Conservation (phyloP, 30 jellyfish, hydroid and myxozoan species). For the Morbakka virulenta region DNA sequence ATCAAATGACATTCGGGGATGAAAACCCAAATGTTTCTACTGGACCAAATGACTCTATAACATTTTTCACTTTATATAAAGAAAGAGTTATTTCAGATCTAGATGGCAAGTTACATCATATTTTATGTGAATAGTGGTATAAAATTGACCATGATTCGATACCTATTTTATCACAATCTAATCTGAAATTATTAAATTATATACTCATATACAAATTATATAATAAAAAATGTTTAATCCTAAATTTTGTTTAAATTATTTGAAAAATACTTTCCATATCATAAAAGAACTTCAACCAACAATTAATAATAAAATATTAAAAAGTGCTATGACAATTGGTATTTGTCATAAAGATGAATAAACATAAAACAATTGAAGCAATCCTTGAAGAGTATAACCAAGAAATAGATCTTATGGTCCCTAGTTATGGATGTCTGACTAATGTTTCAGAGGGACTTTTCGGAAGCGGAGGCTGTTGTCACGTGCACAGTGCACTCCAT, state of each 20-base stretch:
- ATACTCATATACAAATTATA: no score
- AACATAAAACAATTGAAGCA: not conserved
- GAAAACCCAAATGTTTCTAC: constrained; percentile 13
- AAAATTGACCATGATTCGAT: not conserved
- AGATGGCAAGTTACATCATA: constrained; percentile 5
- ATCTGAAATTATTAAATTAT: no score
- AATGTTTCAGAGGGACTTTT: not conserved
- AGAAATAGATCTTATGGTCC: not conserved
- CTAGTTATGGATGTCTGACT: not conserved
- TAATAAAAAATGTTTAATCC: no score
- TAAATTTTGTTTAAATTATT: no score
- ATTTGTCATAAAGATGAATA: no score
- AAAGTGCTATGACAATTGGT: not conserved
- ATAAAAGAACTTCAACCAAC: not conserved
- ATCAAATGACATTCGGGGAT: constrained; percentile 51
- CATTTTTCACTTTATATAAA: no score
- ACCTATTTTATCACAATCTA: no score
- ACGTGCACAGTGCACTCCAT: no score
- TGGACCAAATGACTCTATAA: no score
- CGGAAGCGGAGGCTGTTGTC: not conserved
- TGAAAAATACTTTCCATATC: no score
- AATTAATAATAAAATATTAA: no score
- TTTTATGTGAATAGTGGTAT: constrained; percentile 9
- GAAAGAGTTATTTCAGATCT: not conserved
- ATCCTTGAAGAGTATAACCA: not conserved